phyloP scores from a whole-genome alignment of 2,113 vertebrate genomes.

The Phyllopteryx taeniolatus region DNA sequence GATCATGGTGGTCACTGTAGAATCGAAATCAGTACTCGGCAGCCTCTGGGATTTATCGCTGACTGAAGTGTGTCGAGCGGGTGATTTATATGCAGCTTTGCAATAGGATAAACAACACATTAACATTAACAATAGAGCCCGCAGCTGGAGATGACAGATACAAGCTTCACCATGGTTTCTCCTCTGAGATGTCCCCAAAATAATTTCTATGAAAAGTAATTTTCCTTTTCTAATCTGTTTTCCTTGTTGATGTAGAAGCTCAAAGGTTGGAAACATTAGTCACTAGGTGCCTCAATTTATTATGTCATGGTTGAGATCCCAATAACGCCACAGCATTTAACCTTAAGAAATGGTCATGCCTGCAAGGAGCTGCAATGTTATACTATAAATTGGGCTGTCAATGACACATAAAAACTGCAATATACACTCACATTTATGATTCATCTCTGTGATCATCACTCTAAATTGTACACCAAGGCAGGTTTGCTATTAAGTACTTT shows the following conservation, averaged over 20 bases:
- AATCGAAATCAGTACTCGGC: constrained; percentile 18
- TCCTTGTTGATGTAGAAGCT: no score
- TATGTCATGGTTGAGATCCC: background rate
- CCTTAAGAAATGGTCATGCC: background rate
- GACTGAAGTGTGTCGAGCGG: background rate
- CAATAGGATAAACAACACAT: constrained; percentile 13
- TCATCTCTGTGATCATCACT: background rate
- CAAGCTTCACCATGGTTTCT: background rate
- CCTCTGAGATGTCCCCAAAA: constrained; percentile 5
- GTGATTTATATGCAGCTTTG: constrained; percentile 1
- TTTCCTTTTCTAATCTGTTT: constrained; percentile 3
- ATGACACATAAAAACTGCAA: background rate
- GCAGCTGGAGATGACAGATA: constrained; percentile 38
- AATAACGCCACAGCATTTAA: background rate
- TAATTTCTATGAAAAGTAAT: constrained; percentile 10
- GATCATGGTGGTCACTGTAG: background rate
- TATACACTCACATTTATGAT: background rate
- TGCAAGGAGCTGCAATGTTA: background rate
- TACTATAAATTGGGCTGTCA: background rate
- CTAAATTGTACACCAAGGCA: background rate
- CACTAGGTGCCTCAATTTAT: background rate
- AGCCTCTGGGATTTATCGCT: background rate
- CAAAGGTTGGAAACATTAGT: background rate
- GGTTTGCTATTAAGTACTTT: background rate
- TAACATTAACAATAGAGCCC: constrained; percentile 22